A percentile compares a stretch with the other conserved stretches of the same genome.
These are phyloP conservation scores for Pelodiscus sinensis DNA, from an alignment of 2,113 vertebrate genomes.

Conservation along the genomic window DNA sequence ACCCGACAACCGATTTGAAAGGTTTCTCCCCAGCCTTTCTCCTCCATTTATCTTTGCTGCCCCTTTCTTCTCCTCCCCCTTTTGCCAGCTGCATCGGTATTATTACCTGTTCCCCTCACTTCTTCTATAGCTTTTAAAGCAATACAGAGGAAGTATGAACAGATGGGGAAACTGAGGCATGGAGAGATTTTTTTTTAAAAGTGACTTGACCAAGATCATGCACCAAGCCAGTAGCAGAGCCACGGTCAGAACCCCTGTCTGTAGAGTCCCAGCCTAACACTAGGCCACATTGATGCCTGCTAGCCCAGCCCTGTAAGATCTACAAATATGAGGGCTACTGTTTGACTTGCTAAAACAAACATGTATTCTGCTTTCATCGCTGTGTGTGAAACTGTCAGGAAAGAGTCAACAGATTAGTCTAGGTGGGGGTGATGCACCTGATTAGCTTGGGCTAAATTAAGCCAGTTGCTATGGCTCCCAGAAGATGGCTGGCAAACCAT, in stretches of 20 bases:
- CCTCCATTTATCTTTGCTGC: not conserved
- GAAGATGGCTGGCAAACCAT: not conserved
- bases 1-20: not conserved
- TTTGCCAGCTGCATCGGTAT: not conserved
- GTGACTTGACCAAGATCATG: not conserved
- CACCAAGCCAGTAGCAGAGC: not conserved
- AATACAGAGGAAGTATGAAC: not conserved
- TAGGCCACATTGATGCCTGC: not conserved
- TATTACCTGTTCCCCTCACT: not conserved
- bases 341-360: not conserved
- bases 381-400: fast-evolving
- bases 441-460: not conserved
- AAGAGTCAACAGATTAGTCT: not conserved
- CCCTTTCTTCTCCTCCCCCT: not conserved
- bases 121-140: not conserved
- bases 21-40: not conserved
- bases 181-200: no score
- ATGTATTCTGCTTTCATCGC: not conserved
- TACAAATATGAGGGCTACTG: not conserved
- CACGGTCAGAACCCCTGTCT: not conserved
- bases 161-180: not conserved
- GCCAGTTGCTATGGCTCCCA: not conserved
- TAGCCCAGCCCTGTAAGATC: not conserved
- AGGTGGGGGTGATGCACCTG: not conserved
- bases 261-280: no score